Percentiles rank a stretch among this genome's conserved stretches.
These are phyloP conservation scores for Aleiodes sp. DNA, from an alignment of 1,140 invertebrate genomes.

Conservation along the genomic window DNA sequence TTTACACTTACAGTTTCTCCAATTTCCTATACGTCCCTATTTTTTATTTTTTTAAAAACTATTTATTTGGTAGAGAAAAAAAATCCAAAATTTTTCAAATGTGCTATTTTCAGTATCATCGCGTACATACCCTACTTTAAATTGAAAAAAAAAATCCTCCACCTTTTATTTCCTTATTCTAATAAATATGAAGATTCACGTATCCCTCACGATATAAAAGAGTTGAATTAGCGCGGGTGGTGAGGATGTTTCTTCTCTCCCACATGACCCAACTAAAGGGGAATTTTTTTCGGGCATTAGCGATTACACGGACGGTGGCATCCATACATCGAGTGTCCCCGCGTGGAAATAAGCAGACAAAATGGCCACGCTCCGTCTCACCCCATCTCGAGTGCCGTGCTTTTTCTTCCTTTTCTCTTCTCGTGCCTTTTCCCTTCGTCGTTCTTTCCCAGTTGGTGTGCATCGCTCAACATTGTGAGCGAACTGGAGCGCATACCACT, in stretches of 20 bases:
- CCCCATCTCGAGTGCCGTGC: no score
- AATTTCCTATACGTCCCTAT: no score
- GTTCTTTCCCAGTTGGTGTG: neutral
- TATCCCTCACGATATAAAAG: neutral
- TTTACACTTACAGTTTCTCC: no score
- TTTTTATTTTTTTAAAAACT: no score
- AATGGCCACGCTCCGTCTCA: slow-evolving; percentile 58
- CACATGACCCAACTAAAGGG: slow-evolving; percentile 32
- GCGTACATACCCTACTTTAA: no score
- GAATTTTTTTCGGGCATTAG: slow-evolving; percentile 56
- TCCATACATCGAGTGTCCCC: slow-evolving; percentile 57
- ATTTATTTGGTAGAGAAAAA: no score
- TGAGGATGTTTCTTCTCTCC: slow-evolving; percentile 33
- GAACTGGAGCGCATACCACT: slow-evolving; percentile 1
- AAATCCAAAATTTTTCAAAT: no score
- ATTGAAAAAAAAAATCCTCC: neutral
- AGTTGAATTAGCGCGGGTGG: slow-evolving; percentile 45
- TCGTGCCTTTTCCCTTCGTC: slow-evolving; percentile 11
- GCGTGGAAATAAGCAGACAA: slow-evolving; percentile 60
- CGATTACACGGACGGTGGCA: slow-evolving; percentile 59
- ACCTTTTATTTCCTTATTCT: neutral
- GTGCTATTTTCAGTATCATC: no score
- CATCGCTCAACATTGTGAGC: neutral
- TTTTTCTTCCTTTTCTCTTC: slow-evolving; percentile 46
- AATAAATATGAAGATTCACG: no score